A percentile compares a stretch with the other conserved stretches of the same genome.
Evolutionary conservation across 1,140 invertebrate genomes (phyloP).

Genomic region (Calycopis cecrops): DNA sequence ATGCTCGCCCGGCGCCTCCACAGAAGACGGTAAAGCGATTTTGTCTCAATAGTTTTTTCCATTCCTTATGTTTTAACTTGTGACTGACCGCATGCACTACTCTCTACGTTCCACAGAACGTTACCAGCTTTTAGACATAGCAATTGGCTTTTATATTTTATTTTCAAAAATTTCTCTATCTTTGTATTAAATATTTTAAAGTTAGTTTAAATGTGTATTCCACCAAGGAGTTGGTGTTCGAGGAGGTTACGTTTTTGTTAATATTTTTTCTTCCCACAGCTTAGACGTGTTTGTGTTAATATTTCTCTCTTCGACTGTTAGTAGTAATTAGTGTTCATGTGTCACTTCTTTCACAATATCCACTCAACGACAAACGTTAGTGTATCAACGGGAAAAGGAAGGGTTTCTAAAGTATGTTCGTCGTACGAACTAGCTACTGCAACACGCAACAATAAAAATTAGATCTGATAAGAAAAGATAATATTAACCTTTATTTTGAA

Average conservation of each 20-base stretch:
- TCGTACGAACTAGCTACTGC: too few relatives aligned
- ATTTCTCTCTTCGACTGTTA: conserved; percentile 49
- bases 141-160: conserved; percentile 63
- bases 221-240: conserved; percentile 29
- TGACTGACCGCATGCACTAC: conserved; percentile 67
- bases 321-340: conserved; percentile 63
- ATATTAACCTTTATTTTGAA: too few relatives aligned
- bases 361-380: conserved; percentile 22
- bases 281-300: conserved; percentile 69
- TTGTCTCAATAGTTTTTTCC: conserved; percentile 53
- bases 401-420: too few relatives aligned
- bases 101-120: conserved; percentile 46
- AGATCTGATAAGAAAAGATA: too few relatives aligned
- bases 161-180: conserved; percentile 50
- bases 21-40: conserved; percentile 70
- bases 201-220: conserved; percentile 21
- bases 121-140: conserved; percentile 56
- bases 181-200: conserved; percentile 19
- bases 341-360: conserved; percentile 36
- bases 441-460: too few relatives aligned
- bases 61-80: conserved; percentile 55
- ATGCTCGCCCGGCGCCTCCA: conserved; percentile 59
- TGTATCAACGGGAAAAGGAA: too few relatives aligned
- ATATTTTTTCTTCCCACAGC: conserved; percentile 40
- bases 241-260: conserved; percentile 30